Evolutionary conservation across 2,888 invertebrate species (phyloP), one percentile per base, ranked within the genome.

Genomic region (Dynastes hyllus): DNA sequence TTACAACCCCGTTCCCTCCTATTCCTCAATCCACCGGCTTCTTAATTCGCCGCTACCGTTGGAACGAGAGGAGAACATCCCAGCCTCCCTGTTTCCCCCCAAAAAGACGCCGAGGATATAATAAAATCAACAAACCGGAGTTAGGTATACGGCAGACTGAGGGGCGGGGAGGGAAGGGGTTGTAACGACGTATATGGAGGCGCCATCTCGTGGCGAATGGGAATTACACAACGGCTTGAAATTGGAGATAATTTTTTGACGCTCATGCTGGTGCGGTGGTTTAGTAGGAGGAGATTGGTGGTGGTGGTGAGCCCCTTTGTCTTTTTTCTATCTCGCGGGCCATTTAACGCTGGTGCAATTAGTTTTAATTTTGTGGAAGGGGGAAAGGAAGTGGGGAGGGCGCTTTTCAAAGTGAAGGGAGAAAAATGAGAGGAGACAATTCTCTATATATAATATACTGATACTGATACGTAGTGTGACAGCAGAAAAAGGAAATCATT

Each of bases 261-360:
- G 37, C 8, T 32, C 11, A 45, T 11, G 45, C 45, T 11, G 8
- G 11, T 45, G 45, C 45, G 45, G 45, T 45, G 45, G 45, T 11
- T 45, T 11, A 11, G 45, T 9, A 11, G 8, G 45, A 45, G 45
- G 45, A 45, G 45, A 9, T 8, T 9, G 40, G 9, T 40, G 40
- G 8, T 9, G 40, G 11, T 45, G 8, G 45, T 45, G 45, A 16
- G 45, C 8, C 8, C 16, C 40, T 73, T 73, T 73, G 71, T 73
- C 45, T 67, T 58, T 73, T 29, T 27, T 22, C 58, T 73, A 58
- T 73, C 73, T 73, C 40, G 73, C 73, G 58, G 58, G 40, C 73
- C 73, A 73, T 73, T 73, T 73, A 73, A 73, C 73, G 37, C 58
- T n/a, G 16, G 40, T 37, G 58, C 73, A 73, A 73, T 73, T 73